Conservation (phyloP, 1,140 invertebrate species). For the Lutraria rhynchaena region DNA sequence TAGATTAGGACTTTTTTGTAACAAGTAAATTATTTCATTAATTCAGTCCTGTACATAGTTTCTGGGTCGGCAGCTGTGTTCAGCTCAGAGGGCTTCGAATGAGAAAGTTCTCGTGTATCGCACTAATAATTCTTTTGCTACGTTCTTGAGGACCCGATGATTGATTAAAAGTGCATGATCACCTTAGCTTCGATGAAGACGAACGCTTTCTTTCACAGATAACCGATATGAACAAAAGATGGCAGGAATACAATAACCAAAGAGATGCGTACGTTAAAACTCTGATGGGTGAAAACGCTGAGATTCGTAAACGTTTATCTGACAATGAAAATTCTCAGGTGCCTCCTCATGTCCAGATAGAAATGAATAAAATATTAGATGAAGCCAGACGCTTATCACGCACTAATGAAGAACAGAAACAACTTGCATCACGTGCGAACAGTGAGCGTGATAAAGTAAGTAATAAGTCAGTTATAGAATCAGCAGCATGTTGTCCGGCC, state of each 20-base stretch:
- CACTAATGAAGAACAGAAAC: conserved; percentile 56
- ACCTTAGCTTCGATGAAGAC: too few relatives aligned
- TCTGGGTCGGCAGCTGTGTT: too few relatives aligned
- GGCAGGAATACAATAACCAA: conserved; percentile 74
- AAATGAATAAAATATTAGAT: conserved; percentile 63
- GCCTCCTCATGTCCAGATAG: conserved; percentile 45
- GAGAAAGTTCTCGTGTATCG: too few relatives aligned
- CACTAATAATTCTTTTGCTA: too few relatives aligned
- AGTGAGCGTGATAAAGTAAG: conserved; percentile 35
- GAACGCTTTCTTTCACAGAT: conserved; percentile 66
- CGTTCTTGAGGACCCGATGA: too few relatives aligned
- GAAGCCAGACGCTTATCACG: conserved; percentile 56
- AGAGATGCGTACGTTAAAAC: conserved; percentile 62
- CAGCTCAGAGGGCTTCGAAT: too few relatives aligned
- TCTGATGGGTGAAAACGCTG: conserved; percentile 50
- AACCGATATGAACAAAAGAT: conserved; percentile 74
- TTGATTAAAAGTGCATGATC: too few relatives aligned
- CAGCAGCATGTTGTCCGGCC: too few relatives aligned
- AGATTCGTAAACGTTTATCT: conserved; percentile 50
- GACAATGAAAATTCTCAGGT: conserved; percentile 25
- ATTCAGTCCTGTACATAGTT: too few relatives aligned
- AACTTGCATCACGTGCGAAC: conserved; percentile 14
- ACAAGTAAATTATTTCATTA: too few relatives aligned
- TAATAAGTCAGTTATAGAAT: too few relatives aligned
- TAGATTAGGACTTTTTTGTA: too few relatives aligned